phyloP scores from a whole-genome alignment of 2,797 vertebrate species.

The Etheostoma perlongum region DNA sequence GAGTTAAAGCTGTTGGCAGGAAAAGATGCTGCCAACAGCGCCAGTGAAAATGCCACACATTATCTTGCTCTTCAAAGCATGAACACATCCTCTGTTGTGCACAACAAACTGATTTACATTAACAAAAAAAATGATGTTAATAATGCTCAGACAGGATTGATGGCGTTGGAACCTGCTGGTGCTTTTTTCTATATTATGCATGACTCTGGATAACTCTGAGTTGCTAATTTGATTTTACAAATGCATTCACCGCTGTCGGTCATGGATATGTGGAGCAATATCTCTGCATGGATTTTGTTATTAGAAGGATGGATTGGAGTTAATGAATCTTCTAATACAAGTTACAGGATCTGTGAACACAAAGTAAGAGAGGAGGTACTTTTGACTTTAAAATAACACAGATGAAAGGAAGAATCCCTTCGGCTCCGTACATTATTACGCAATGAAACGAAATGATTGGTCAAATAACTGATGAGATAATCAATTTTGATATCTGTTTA shows the following conservation, averaged over 20 bases:
- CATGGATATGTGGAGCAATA: conserved; percentile 17
- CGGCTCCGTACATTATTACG: neutral
- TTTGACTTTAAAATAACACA: conserved; percentile 13
- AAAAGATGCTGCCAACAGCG: conserved; percentile 36
- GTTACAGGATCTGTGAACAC: neutral
- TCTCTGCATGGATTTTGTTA: conserved; percentile 20
- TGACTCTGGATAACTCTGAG: conserved; percentile 22
- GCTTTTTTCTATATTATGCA: conserved; percentile 21
- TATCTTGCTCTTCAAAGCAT: conserved; percentile 54
- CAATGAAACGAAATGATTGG: neutral
- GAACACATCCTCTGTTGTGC: conserved; percentile 38
- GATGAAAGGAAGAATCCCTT: neutral
- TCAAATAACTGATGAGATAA: neutral
- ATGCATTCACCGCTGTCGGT: conserved; percentile 25
- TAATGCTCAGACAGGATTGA: conserved; percentile 25
- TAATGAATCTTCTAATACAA: conserved; percentile 12
- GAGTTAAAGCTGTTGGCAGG: conserved; percentile 28
- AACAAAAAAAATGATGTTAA: conserved; percentile 29
- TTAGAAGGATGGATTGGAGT: conserved; percentile 11
- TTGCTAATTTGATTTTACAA: conserved; percentile 44
- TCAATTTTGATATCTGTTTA: neutral
- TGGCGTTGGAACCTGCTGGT: conserved; percentile 30
- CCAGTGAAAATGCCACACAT: conserved; percentile 33
- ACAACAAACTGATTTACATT: conserved; percentile 50
- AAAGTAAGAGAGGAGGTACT: neutral